Evolutionary conservation across 2,113 vertebrate species (phyloP), one percentile per base, ranked within the genome.

Genomic region (Cyrtonyx montezumae): DNA sequence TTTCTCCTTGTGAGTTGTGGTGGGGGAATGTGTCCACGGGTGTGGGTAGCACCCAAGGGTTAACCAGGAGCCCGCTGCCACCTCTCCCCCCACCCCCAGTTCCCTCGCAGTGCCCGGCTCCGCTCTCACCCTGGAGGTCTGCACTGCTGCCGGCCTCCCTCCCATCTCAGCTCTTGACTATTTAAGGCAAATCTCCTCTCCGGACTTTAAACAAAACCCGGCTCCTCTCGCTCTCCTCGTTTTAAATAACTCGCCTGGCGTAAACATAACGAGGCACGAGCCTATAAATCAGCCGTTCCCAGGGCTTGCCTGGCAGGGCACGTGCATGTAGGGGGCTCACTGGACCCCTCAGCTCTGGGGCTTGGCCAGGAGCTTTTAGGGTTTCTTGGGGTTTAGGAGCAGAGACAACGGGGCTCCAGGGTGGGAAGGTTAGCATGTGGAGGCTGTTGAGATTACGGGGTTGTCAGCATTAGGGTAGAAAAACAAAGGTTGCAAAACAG

Each of bases 161-260:
- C 80, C 80, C 87, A 30, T 80, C 92, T 92, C 80, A 68, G 86
- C 89, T 96, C 77, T 97, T 97, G 95, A 96, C 97, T 97, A 97
- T 97, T 97, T 97, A 97, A 97, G 97, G 97, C 95, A 97, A 97
- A 97, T 89, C 94, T 96, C 96, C 94, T 94, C 48, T n/a, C 83
- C 0, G 92, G 90, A 95, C 91, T 95, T 94, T 96, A 97, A 97
- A 97, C 97, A 97, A 97, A 97, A 92, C 93, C 91, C 93, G 49
- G 90, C 85, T 94, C 95, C 94, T 93, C 94, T 96, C 53, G 11
- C 85, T 95, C 92, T 88, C 85, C 74, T 91, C 78, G 49, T 96
- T 96, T 97, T 95, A 95, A 97, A 97, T 97, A 97, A 94, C 96
- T 96, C 5, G 63, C 91, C 91, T 91, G 96, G 95, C 53, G 93